These are phyloP conservation scores for Fistularia tabacaria DNA, from an alignment of 2,797 vertebrate genomes.

Conservation along the genomic window DNA sequence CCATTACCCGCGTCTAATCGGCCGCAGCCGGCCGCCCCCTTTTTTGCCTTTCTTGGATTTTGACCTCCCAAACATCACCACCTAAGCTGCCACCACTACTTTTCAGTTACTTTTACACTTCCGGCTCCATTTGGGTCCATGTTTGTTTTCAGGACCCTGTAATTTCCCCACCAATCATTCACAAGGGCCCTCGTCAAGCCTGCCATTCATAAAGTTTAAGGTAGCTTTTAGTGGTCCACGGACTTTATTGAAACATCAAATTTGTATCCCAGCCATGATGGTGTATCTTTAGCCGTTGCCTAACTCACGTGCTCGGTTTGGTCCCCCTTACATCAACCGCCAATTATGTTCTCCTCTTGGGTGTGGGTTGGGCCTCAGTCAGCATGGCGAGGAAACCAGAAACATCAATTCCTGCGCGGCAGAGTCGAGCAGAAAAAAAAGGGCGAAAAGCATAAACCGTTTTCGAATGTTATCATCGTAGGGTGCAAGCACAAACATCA, in stretches of 20 bases:
- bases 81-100: conserved; percentile 44
- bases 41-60: conserved; percentile 23
- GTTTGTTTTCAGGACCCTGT: conserved; percentile 75
- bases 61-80: conserved; percentile 47
- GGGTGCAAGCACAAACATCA: conserved; percentile 52
- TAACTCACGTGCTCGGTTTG: conserved; percentile 69
- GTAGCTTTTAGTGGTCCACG: conserved; percentile 80
- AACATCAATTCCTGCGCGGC: conserved; percentile 63
- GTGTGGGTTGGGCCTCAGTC: conserved; percentile 72
- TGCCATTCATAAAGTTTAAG: conserved; percentile 83
- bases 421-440: conserved; percentile 54
- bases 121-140: conserved; percentile 59
- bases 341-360: conserved; percentile 79
- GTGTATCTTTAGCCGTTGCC: conserved; percentile 78
- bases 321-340: conserved; percentile 72
- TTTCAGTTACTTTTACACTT: conserved; percentile 69
- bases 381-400: conserved; percentile 64
- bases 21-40: conserved; percentile 2
- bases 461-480: conserved; percentile 56
- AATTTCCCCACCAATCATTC: conserved; percentile 77
- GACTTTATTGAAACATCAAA: conserved; percentile 84
- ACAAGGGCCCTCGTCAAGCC: conserved; percentile 70
- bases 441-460: conserved; percentile 61
- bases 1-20: conserved; percentile 28
- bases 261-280: conserved; percentile 76